phyloP scores from a whole-genome alignment of 2,113 vertebrate species.

The Ifrita kowaldi region DNA sequence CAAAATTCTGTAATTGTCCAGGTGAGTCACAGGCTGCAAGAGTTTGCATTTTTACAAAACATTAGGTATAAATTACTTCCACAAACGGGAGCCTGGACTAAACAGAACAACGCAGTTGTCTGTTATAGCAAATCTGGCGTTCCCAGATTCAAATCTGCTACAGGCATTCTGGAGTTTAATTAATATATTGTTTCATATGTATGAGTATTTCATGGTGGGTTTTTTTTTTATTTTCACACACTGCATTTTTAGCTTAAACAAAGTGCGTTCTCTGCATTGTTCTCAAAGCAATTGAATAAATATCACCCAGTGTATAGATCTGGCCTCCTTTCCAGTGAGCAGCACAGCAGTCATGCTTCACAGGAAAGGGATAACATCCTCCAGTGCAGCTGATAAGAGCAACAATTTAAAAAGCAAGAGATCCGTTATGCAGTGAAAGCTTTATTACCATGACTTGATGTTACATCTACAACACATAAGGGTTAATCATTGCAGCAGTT shows the following conservation, averaged over 20 bases:
- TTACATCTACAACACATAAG: conserved; percentile 64
- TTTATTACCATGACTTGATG: conserved; percentile 63
- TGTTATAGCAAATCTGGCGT: conserved; percentile 7
- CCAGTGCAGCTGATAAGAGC: conserved; percentile 59
- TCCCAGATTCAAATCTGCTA: conserved; percentile 8
- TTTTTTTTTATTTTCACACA: background rate
- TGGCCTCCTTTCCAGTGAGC: background rate
- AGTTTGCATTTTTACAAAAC: background rate
- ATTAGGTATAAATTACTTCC: background rate
- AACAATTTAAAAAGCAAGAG: conserved; percentile 63
- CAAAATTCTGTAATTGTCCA: background rate
- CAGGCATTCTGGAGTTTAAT: conserved; percentile 45
- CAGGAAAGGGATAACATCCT: conserved; percentile 43
- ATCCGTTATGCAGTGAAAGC: conserved; percentile 64
- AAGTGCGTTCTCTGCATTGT: background rate
- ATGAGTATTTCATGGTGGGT: background rate
- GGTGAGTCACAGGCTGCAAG: background rate
- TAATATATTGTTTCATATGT: conserved; percentile 48
- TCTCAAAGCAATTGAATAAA: conserved; percentile 34
- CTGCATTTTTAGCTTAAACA: background rate
- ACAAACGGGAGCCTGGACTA: background rate
- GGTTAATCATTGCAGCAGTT: conserved; percentile 74
- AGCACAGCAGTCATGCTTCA: conserved; percentile 50
- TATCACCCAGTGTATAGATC: conserved; percentile 14
- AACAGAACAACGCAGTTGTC: background rate